These are phyloP conservation scores for Notarius quadriscutis DNA, from an alignment of 2,113 vertebrate species.

Conservation along the genomic window DNA sequence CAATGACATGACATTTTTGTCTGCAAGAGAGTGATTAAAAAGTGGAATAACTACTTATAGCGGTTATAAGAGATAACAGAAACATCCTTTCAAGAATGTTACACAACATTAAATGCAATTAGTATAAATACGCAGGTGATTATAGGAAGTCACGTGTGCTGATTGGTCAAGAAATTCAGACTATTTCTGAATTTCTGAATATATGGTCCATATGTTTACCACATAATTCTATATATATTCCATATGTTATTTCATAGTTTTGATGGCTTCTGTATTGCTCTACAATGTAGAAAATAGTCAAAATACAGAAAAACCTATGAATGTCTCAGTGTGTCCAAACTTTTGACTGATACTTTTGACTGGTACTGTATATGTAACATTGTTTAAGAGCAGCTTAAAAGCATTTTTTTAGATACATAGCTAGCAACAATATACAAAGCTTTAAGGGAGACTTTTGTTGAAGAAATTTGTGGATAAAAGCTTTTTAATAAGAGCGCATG, in stretches of 20 bases:
- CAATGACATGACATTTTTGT: background rate
- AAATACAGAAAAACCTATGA: too few species aligned
- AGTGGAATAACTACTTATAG: background rate
- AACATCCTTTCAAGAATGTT: background rate
- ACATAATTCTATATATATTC: too few species aligned
- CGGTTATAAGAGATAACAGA: background rate
- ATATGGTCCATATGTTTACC: too few species aligned
- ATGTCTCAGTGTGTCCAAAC: too few species aligned
- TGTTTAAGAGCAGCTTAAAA: background rate
- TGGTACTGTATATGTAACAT: background rate
- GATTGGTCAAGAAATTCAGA: background rate
- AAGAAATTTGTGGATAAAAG: background rate
- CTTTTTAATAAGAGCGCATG: background rate
- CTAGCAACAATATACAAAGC: background rate
- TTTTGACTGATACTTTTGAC: background rate
- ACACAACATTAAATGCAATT: background rate
- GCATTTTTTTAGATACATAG: background rate
- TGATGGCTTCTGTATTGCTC: too few species aligned
- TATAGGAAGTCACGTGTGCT: background rate
- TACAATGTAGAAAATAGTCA: too few species aligned
- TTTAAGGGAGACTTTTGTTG: background rate
- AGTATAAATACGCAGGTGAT: background rate
- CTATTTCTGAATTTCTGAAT: too few species aligned
- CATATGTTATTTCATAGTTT: too few species aligned
- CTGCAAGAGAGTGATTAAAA: background rate